phyloP scores from a whole-genome alignment of 2,797 vertebrate genomes.

The Loris lydekkerianus region DNA sequence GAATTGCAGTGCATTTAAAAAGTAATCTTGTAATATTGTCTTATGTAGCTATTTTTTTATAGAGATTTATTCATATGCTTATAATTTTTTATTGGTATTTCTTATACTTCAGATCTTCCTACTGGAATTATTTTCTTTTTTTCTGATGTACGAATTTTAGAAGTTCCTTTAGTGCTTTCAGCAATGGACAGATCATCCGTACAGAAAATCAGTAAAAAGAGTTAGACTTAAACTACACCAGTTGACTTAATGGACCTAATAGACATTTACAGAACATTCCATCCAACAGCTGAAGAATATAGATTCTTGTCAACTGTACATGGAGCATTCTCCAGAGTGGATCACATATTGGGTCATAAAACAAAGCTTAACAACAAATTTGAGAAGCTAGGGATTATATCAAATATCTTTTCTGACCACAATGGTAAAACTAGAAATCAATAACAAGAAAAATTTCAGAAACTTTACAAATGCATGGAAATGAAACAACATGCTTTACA shows the following conservation, averaged over 20 bases:
- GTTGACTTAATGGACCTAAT: background rate
- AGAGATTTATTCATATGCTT: background rate
- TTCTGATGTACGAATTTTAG: background rate
- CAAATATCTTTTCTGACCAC: background rate
- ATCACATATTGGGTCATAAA: background rate
- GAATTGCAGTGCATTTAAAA: conserved; percentile 34
- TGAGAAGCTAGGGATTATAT: background rate
- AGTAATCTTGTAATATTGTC: background rate
- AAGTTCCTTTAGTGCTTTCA: background rate
- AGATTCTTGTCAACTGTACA: background rate
- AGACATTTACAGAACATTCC: background rate
- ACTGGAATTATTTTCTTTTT: conserved; percentile 9
- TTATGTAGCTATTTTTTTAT: background rate
- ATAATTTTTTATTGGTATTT: conserved; percentile 13
- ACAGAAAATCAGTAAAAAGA: background rate
- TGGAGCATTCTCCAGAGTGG: background rate
- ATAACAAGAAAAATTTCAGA: background rate
- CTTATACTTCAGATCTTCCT: background rate
- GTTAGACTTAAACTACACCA: background rate
- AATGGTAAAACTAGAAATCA: background rate
- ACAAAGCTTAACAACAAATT: background rate
- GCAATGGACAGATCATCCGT: background rate
- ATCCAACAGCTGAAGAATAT: background rate
- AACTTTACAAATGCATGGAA: background rate
- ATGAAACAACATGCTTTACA: background rate